Evolutionary conservation across 1,140 invertebrate species (phyloP).

Genomic region (Tetramorium parvispinum): DNA sequence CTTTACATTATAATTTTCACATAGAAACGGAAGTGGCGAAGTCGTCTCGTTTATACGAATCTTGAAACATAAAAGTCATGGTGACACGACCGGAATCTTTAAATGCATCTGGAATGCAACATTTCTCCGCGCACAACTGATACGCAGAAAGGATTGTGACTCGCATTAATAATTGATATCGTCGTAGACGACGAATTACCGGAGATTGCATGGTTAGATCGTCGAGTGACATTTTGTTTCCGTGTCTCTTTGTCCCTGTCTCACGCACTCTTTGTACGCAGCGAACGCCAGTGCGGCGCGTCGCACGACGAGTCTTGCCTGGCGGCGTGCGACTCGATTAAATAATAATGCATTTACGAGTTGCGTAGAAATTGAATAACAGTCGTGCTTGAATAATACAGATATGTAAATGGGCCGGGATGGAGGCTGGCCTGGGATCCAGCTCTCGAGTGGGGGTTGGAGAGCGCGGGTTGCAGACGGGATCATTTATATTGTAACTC

Average conservation of each 20-base stretch:
- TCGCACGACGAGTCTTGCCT: slow-evolving; percentile 52
- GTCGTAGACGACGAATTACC: background rate
- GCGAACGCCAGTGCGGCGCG: slow-evolving; percentile 65
- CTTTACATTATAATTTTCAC: background rate
- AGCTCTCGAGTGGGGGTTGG: slow-evolving; percentile 16
- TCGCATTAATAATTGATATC: slow-evolving; percentile 37
- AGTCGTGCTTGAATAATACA: slow-evolving; percentile 85
- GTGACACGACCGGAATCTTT: background rate
- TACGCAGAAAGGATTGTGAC: background rate
- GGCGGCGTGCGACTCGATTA: slow-evolving; percentile 62
- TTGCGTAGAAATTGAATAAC: slow-evolving; percentile 84
- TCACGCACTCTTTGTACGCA: background rate
- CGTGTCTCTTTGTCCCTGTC: background rate
- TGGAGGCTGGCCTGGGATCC: slow-evolving; percentile 56
- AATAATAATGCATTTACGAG: slow-evolving; percentile 84
- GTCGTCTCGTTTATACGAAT: background rate
- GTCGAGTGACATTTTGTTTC: slow-evolving; percentile 22
- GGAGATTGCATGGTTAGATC: background rate
- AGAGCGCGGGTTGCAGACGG: slow-evolving; percentile 54
- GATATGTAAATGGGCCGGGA: slow-evolving; percentile 81
- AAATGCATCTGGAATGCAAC: background rate
- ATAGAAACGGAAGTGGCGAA: background rate
- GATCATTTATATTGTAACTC: slow-evolving; percentile 80
- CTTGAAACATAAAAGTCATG: background rate
- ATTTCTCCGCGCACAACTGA: background rate